Conservation (phyloP, 2,113 vertebrate genomes). For the Oreochromis aureus region DNA sequence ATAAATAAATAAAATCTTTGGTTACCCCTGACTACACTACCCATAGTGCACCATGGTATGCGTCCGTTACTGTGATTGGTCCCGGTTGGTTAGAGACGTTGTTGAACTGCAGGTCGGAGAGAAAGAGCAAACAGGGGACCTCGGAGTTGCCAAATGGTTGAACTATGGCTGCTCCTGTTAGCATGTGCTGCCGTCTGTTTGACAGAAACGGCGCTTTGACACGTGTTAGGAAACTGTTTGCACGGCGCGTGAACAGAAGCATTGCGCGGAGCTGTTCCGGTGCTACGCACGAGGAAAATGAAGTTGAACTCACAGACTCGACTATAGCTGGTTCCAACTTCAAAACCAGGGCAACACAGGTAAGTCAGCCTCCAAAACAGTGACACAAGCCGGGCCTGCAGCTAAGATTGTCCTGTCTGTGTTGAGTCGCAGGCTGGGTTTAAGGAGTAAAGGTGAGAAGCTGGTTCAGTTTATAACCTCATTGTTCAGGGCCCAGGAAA, state of each 20-base stretch:
- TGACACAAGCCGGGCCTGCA: no score
- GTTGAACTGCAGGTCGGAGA: neutral
- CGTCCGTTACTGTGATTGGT: constrained; percentile 25
- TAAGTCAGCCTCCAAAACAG: neutral
- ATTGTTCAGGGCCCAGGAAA: neutral
- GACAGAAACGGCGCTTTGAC: neutral
- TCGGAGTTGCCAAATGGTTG: neutral
- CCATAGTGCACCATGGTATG: constrained; percentile 6
- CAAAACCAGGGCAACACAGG: constrained; percentile 18
- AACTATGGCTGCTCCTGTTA: constrained; percentile 36
- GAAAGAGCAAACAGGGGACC: neutral
- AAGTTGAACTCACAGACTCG: constrained; percentile 28
- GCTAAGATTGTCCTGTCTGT: neutral
- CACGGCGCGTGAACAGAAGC: neutral
- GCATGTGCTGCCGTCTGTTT: constrained; percentile 11
- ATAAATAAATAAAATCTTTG: no score
- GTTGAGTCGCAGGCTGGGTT: neutral
- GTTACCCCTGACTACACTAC: constrained; percentile 43
- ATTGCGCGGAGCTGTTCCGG: constrained; percentile 32
- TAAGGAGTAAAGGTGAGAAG: neutral
- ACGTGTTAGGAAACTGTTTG: neutral
- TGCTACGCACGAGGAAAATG: constrained; percentile 46
- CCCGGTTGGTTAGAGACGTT: neutral
- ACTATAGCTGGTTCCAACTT: constrained; percentile 30
- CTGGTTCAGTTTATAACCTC: neutral